phyloP scores from a whole-genome alignment of 1,140 invertebrate genomes.

The Cydia splendana region DNA sequence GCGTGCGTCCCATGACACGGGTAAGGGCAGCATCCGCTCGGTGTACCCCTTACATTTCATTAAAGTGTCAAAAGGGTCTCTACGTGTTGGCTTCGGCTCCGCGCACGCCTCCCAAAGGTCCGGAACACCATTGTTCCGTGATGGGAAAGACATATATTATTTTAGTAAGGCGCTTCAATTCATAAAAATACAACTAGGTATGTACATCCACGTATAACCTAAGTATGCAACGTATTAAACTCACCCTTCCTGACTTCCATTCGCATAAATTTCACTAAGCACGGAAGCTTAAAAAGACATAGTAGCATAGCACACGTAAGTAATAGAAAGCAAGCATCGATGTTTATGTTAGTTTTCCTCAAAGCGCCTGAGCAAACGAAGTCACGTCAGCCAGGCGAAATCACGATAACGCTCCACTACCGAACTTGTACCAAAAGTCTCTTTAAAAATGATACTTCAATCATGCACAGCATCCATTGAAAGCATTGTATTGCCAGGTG shows the following conservation, averaged over 20 bases:
- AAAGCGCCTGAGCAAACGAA: constrained; percentile 67
- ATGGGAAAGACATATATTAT: too few relatives aligned
- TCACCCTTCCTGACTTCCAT: neutral
- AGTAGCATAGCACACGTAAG: constrained; percentile 17
- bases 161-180: neutral
- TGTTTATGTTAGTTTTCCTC: constrained; percentile 75
- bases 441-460: neutral
- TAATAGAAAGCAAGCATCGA: constrained; percentile 44
- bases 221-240: neutral
- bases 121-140: too few relatives aligned
- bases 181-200: too few relatives aligned
- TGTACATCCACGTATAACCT: neutral
- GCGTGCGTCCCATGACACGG: too few relatives aligned
- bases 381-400: constrained; percentile 64
- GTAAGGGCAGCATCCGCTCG: too few relatives aligned
- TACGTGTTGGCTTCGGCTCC: too few relatives aligned
- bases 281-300: constrained; percentile 19
- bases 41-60: too few relatives aligned
- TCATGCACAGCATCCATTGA: neutral
- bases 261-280: constrained; percentile 20
- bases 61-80: too few relatives aligned
- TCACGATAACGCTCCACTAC: constrained; percentile 41
- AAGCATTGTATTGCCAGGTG: neutral
- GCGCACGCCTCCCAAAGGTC: too few relatives aligned
- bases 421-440: neutral